These are phyloP conservation scores for Pachyuromys duprasi DNA, from an alignment of 2,797 vertebrate species.

Conservation along the genomic window DNA sequence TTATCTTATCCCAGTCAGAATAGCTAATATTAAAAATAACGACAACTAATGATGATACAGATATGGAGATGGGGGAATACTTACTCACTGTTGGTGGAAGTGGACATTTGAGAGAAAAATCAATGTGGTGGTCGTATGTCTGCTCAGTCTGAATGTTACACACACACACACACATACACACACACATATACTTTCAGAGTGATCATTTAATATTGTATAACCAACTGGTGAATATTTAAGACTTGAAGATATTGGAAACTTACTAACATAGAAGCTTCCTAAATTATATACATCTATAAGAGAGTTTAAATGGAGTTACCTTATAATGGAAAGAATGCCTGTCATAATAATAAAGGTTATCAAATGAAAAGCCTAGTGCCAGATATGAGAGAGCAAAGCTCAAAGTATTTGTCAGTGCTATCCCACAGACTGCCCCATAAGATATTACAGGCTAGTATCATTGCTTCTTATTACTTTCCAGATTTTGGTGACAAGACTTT, in stretches of 20 bases:
- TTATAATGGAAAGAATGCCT: background rate
- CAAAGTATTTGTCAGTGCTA: background rate
- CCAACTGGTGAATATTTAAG: background rate
- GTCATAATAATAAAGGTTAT: background rate
- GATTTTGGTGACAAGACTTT: background rate
- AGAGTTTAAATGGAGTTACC: background rate
- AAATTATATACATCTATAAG: background rate
- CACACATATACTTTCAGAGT: background rate
- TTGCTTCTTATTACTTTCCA: background rate
- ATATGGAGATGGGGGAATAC: background rate
- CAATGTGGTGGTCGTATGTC: background rate
- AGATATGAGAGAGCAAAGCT: background rate
- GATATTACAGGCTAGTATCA: background rate
- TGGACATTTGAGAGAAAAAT: background rate
- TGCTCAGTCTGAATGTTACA: background rate
- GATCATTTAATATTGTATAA: background rate
- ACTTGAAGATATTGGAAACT: background rate
- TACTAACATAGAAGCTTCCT: background rate
- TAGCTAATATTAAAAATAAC: background rate
- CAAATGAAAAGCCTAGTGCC: background rate
- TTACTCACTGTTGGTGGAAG: background rate
- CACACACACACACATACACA: no score
- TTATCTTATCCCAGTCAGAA: background rate
- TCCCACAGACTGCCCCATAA: background rate
- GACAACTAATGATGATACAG: background rate